Evolutionary conservation across 2,797 vertebrate genomes (phyloP).

Genomic region (Poecile montanus): DNA sequence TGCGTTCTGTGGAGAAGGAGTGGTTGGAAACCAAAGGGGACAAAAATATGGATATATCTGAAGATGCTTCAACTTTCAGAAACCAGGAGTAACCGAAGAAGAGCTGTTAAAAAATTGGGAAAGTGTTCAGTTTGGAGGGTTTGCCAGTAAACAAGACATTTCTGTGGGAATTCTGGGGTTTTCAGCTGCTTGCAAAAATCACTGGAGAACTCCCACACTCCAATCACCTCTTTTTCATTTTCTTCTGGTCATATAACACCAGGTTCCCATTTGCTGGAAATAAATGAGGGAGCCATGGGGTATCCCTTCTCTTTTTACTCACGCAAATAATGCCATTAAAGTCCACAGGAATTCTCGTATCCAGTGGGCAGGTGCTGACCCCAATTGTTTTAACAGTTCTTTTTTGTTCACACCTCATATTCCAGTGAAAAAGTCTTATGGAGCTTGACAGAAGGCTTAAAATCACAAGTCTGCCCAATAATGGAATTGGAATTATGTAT

Average conservation of each 20-base stretch:
- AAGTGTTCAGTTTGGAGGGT: not conserved
- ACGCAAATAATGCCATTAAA: slow-evolving; percentile 30
- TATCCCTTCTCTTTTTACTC: slow-evolving; percentile 33
- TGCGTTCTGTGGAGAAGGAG: not conserved
- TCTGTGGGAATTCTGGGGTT: not conserved
- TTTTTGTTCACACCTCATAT: slow-evolving; percentile 60
- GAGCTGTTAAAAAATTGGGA: not conserved
- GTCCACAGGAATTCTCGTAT: slow-evolving; percentile 45
- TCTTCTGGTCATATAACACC: slow-evolving; percentile 41
- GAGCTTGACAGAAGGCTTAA: slow-evolving; percentile 39
- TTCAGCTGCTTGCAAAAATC: not conserved
- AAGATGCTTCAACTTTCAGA: not conserved
- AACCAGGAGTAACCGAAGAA: not conserved
- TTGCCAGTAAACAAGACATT: not conserved
- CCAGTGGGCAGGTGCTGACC: slow-evolving; percentile 63
- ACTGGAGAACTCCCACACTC: not conserved
- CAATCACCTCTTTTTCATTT: slow-evolving; percentile 38
- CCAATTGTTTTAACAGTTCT: slow-evolving; percentile 65
- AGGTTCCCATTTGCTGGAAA: slow-evolving; percentile 60
- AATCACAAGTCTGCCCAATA: not conserved
- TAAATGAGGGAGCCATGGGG: slow-evolving; percentile 50
- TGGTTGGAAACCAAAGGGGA: not conserved
- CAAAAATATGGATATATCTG: not conserved
- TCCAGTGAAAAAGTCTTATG: not conserved
- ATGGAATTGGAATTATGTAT: not conserved